A percentile compares a stretch with the other conserved stretches of the same genome.
These are phyloP conservation scores for Cerastis rubricosa DNA, from an alignment of 2,888 invertebrate genomes.

Conservation along the genomic window DNA sequence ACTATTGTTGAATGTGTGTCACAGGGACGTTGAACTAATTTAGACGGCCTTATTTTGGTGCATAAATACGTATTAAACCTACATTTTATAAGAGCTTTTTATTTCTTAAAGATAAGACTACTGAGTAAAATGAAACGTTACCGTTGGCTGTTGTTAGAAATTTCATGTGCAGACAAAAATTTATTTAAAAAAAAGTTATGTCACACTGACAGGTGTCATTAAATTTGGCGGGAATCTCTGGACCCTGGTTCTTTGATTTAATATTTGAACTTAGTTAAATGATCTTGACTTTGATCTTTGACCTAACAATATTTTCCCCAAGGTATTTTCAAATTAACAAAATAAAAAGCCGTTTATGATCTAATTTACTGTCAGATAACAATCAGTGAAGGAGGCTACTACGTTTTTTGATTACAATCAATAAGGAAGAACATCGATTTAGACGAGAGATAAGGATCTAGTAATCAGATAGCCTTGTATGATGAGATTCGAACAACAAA, in stretches of 20 bases:
- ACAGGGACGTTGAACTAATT: slow-evolving; percentile 47
- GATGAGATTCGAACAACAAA: slow-evolving; percentile 17
- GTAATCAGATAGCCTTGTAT: slow-evolving; percentile 14
- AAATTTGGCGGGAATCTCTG: not conserved
- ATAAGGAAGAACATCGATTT: slow-evolving; percentile 22
- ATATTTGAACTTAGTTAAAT: not conserved
- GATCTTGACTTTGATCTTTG: not conserved
- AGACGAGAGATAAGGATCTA: slow-evolving; percentile 32
- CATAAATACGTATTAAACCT: not conserved
- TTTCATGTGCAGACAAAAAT: too few relatives aligned
- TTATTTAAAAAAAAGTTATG: not conserved
- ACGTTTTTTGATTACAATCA: slow-evolving; percentile 3
- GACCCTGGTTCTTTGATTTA: not conserved
- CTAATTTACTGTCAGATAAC: slow-evolving; percentile 2
- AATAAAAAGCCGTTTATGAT: not conserved
- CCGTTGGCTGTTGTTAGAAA: not conserved
- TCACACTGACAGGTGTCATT: slow-evolving; percentile 17
- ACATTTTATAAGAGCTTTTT: not conserved
- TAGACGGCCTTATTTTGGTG: slow-evolving; percentile 19
- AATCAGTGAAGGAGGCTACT: slow-evolving; percentile 20
- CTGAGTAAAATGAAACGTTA: not conserved
- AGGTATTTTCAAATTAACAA: not conserved
- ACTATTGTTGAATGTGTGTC: slow-evolving; percentile 56
- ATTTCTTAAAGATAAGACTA: not conserved
- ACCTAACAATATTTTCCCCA: not conserved